Percentiles rank a stretch among this genome's conserved stretches.
Evolutionary conservation across 2,113 vertebrate genomes (phyloP).

Genomic region (Siphamia tubifer): DNA sequence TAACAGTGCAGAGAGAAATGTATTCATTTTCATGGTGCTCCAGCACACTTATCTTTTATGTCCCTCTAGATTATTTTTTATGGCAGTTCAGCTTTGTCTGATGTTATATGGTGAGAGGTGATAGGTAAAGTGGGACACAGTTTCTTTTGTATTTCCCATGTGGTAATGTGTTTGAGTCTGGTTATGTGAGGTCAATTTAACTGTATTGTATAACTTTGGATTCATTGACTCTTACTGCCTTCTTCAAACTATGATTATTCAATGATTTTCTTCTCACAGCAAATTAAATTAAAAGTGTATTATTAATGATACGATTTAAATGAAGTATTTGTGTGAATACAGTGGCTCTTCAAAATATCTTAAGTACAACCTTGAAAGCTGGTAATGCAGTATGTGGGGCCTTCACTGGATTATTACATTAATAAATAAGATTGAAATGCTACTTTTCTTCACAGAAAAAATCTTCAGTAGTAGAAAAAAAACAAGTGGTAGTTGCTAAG

Average conservation of each 20-base stretch:
- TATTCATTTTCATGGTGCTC: conserved; percentile 52
- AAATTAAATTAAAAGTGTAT: conserved; percentile 29
- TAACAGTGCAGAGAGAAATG: conserved; percentile 49
- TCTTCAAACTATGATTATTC: conserved; percentile 21
- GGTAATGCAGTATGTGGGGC: too few species aligned
- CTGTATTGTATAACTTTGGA: too few species aligned
- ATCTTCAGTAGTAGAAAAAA: conserved; percentile 47
- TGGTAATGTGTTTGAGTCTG: conserved; percentile 25
- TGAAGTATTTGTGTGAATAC: not conserved
- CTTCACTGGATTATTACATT: too few species aligned
- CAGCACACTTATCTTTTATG: conserved; percentile 59
- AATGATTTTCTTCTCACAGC: not conserved
- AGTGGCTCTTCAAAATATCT: not conserved
- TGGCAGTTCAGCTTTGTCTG: conserved; percentile 44
- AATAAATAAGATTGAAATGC: conserved; percentile 38
- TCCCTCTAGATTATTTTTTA: conserved; percentile 63
- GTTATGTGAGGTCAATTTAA: not conserved
- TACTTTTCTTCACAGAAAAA: conserved; percentile 12
- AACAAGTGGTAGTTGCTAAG: conserved; percentile 55
- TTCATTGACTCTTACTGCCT: not conserved
- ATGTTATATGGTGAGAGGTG: conserved; percentile 35
- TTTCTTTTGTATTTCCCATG: conserved; percentile 27
- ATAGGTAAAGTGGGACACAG: conserved; percentile 17
- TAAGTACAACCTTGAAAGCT: not conserved
- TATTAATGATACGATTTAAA: not conserved